Conservation (phyloP, 2,113 vertebrate species). For the Hippocampus zosterae region DNA sequence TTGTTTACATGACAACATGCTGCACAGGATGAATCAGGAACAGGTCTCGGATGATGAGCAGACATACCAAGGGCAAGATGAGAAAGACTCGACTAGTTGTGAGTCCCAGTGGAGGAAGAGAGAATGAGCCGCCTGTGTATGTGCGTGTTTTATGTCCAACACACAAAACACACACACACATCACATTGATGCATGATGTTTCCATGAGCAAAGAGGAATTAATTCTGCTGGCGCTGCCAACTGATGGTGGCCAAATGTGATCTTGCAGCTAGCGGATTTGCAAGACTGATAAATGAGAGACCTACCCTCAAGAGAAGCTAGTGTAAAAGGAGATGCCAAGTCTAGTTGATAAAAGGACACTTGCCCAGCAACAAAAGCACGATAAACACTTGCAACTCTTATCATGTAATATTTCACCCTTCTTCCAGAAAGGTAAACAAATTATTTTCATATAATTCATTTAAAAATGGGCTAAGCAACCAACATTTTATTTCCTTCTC, state of each 20-base stretch:
- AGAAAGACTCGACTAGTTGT: constrained; percentile 39
- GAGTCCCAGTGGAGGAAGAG: constrained; percentile 51
- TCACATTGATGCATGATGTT: constrained; percentile 13
- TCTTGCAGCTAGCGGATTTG: neutral
- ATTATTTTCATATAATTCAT: neutral
- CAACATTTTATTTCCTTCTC: no score
- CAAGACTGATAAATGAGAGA: neutral
- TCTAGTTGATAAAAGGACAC: neutral
- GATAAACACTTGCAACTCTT: neutral
- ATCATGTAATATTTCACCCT: no score
- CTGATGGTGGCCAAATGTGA: neutral
- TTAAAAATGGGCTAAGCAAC: no score
- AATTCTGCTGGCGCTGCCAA: neutral
- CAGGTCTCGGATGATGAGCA: constrained; percentile 37
- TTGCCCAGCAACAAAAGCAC: neutral
- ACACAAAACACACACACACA: constrained; percentile 14
- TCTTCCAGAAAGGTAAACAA: no score
- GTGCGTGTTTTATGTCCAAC: constrained; percentile 16
- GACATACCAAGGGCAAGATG: constrained; percentile 29
- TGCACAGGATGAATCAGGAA: constrained; percentile 40
- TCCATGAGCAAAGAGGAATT: constrained; percentile 8
- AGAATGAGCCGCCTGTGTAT: constrained; percentile 11
- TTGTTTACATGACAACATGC: constrained; percentile 45
- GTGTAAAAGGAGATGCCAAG: neutral
- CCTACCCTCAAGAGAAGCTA: neutral